phyloP scores from a whole-genome alignment of 2,797 vertebrate species.

The Eidolon dupreanum region DNA sequence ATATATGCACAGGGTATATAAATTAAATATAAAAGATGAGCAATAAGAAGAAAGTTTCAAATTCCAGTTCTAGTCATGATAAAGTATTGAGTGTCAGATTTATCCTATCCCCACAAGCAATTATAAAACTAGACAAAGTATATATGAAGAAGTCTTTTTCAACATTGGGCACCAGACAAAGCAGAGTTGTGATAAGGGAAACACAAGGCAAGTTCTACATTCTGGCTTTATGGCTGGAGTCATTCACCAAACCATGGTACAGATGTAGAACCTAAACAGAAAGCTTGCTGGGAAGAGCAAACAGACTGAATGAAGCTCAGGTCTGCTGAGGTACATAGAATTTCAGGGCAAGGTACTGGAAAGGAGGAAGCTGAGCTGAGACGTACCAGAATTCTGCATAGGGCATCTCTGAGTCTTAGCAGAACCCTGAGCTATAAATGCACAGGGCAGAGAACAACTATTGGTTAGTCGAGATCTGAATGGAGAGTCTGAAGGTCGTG shows the following conservation, averaged over 20 bases:
- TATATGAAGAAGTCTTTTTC: neutral
- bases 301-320: neutral
- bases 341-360: neutral
- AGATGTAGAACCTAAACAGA: neutral
- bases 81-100: neutral
- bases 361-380: neutral
- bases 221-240: neutral
- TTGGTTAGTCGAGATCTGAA: neutral
- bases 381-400: neutral
- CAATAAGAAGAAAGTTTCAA: neutral
- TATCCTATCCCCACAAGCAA: neutral
- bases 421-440: neutral
- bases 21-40: neutral
- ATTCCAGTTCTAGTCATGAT: neutral
- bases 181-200: neutral
- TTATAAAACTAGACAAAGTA: neutral
- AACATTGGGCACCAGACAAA: neutral
- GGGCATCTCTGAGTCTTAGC: neutral
- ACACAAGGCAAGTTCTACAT: neutral
- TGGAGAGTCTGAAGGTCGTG: neutral
- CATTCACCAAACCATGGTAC: neutral
- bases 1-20: neutral
- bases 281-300: neutral
- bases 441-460: neutral
- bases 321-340: neutral